Percentiles rank a stretch among this genome's conserved stretches.
Evolutionary conservation across 2,888 invertebrate species (phyloP).

Genomic region (Junonia oenone): DNA sequence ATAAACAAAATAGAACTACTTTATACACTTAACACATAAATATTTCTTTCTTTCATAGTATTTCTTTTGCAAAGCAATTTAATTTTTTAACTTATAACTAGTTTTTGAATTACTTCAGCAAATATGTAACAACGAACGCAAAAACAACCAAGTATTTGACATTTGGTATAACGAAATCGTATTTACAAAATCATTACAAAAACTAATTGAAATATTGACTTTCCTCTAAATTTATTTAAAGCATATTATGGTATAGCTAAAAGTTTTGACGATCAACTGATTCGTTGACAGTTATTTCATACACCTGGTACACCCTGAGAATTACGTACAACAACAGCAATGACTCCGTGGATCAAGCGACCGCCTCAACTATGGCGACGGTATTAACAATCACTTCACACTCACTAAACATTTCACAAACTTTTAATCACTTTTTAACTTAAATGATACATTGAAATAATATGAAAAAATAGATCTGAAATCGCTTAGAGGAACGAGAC

Average conservation of each 20-base stretch:
- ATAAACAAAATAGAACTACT: slow-evolving; percentile 30
- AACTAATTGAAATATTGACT: not conserved
- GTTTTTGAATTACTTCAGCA: not conserved
- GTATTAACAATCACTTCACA: slow-evolving; percentile 45
- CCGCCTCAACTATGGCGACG: slow-evolving; percentile 69
- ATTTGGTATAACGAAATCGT: not conserved
- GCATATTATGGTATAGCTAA: slow-evolving; percentile 10
- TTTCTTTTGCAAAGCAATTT: not conserved
- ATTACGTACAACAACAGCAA: slow-evolving; percentile 62
- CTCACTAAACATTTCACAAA: slow-evolving; percentile 35
- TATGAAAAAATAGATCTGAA: slow-evolving; percentile 32
- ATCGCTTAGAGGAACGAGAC: slow-evolving; percentile 53
- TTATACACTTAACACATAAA: not conserved
- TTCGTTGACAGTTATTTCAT: slow-evolving; percentile 59
- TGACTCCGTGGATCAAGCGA: slow-evolving; percentile 61
- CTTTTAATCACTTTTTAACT: slow-evolving; percentile 6
- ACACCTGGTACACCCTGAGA: slow-evolving; percentile 47
- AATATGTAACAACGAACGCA: not conserved
- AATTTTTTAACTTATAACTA: not conserved
- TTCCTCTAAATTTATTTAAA: not conserved
- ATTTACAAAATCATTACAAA: not conserved
- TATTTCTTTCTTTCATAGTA: not conserved
- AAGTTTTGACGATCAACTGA: slow-evolving; percentile 35
- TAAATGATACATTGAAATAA: slow-evolving; percentile 3
- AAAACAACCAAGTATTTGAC: not conserved